Base-by-base conservation (phyloP, 1,140 invertebrate species). In the Lucilia cuprina region DNA sequence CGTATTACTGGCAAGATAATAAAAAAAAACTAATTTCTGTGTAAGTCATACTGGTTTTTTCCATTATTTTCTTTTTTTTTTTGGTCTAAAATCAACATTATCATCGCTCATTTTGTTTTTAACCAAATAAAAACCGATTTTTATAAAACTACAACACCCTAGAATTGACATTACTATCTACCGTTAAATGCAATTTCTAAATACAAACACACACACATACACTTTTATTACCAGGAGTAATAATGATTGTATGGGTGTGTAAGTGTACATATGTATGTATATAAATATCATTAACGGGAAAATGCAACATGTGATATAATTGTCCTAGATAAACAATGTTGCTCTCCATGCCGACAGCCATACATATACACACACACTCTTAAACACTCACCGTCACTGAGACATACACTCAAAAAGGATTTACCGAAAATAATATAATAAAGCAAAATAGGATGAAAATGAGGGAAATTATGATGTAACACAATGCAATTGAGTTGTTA, bases 241-340 rank as follows among this genome's bases (percentile, higher is more conserved):
- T 41, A 60, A 3, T 17, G 55, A 5, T n/a, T n/a, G n/a, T n/a
- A n/a, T n/a, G 55, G n/a, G 13, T 17, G 55, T 3, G 2, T 14
- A 60, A 5, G 13, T 14, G 13, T 60, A 14, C n/a, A n/a, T n/a
- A n/a, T n/a, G 55, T 60, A 60, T 17, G n/a, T 60, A 13, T 60
- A 60, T 14, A n/a, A 5, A n/a, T 13, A 19, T 21, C 65, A 70
- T 70, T 70, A 70, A 70, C 65, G 19, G 19, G 3, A 70, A 70
- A 70, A 70, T 70, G 65, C 65, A 70, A 70, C 65, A 70, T 70
- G 65, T 70, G 65, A 70, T 70, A 70, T 70, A 70, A 60, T 70
- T 70, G 65, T 70, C 65, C 65, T 21, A 70, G 65, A 70, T 70
- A 70, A 19, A 65, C 60, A 65, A 5, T 21, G 19, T 21, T 55